A percentile compares a stretch with the other conserved stretches of the same genome.
phyloP scores from a whole-genome alignment of 2,888 invertebrate species.

The Diarsia brunnea region DNA sequence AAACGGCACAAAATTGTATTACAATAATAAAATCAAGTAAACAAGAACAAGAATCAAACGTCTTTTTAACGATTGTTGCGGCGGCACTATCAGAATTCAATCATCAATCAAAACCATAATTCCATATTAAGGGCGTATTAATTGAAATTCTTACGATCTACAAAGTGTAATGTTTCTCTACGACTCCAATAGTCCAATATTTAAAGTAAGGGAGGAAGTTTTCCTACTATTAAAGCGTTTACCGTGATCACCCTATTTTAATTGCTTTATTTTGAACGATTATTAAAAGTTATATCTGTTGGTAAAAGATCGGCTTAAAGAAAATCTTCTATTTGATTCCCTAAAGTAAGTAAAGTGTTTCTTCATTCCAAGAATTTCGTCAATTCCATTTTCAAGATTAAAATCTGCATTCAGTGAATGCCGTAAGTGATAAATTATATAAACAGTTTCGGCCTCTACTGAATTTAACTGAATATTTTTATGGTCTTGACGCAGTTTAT shows the following conservation, averaged over 20 bases:
- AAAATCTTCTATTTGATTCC: slow-evolving; percentile 15
- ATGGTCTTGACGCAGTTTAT: background rate
- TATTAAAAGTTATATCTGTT: slow-evolving; percentile 36
- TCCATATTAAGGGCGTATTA: slow-evolving; percentile 2
- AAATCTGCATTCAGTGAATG: background rate
- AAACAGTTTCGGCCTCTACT: background rate
- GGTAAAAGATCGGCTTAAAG: slow-evolving; percentile 12
- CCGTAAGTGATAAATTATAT: background rate
- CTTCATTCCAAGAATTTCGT: background rate
- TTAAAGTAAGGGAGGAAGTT: slow-evolving; percentile 41
- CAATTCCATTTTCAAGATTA: background rate
- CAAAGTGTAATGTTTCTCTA: slow-evolving; percentile 20
- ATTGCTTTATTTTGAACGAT: slow-evolving; percentile 37
- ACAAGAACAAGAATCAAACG: background rate
- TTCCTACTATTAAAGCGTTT: slow-evolving; percentile 38
- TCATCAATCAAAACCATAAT: background rate
- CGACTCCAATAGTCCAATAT: slow-evolving; percentile 20
- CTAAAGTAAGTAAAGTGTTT: background rate
- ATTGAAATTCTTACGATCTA: slow-evolving; percentile 27
- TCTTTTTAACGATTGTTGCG: background rate
- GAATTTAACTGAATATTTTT: background rate
- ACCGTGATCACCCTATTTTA: slow-evolving; percentile 49
- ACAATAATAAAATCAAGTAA: no score
- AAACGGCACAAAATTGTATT: background rate
- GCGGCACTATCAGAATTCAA: background rate